Percentiles rank a stretch among this genome's conserved stretches.
Evolutionary conservation across 2,113 vertebrate species (phyloP).

Genomic region (Triplophysa dalaica): DNA sequence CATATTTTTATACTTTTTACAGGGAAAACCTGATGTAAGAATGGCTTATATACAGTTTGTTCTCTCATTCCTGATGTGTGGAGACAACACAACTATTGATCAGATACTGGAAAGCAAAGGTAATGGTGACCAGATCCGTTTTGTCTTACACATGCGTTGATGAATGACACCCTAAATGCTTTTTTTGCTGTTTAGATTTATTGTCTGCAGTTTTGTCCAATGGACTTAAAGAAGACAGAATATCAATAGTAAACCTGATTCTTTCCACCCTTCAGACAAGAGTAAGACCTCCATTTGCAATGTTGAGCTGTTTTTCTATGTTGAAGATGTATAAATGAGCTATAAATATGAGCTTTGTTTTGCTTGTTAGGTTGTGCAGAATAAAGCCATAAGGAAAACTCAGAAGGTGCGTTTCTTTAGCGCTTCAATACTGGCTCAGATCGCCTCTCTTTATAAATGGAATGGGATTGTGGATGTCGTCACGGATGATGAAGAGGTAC

Average conservation of each 20-base stretch:
- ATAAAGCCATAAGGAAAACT: conserved; percentile 87
- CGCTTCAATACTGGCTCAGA: conserved; percentile 75
- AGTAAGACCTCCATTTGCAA: conserved; percentile 65
- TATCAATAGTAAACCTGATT: conserved; percentile 86
- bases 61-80: conserved; percentile 88
- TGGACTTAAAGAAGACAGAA: conserved; percentile 86
- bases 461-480: conserved; percentile 85
- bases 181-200: conserved; percentile 77
- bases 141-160: not conserved
- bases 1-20: not conserved
- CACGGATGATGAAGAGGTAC: conserved; percentile 70
- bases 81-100: conserved; percentile 78
- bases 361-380: conserved; percentile 81
- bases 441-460: conserved; percentile 89
- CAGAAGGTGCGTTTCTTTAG: conserved; percentile 94
- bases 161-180: not conserved
- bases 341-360: not conserved
- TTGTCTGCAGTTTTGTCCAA: conserved; percentile 84
- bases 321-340: not conserved
- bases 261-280: conserved; percentile 85
- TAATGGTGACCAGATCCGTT: conserved; percentile 58
- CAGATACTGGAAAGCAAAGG: conserved; percentile 92
- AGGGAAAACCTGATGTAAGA: conserved; percentile 87
- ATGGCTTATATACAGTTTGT: conserved; percentile 90
- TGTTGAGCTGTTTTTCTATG: not conserved